A percentile compares a stretch with the other conserved stretches of the same genome.
Evolutionary conservation across 23 tunicate species (phyloP).

Genomic region (Botrylloides violaceus): DNA sequence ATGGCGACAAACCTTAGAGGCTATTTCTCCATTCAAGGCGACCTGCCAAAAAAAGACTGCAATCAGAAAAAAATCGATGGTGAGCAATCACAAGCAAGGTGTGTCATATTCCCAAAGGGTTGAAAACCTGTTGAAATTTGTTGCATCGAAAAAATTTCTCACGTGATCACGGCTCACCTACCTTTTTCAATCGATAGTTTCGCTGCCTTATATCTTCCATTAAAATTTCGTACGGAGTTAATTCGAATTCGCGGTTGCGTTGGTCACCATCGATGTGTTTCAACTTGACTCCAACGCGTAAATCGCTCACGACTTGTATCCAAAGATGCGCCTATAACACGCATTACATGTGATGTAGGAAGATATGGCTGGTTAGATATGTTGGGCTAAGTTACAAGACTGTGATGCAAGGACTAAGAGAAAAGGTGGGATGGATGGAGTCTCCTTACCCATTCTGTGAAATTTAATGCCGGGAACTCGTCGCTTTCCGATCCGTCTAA

Average conservation of each 20-base stretch:
- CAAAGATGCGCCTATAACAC: constrained; percentile 61
- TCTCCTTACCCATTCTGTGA: constrained; percentile 42
- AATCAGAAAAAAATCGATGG: background rate
- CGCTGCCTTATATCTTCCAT: constrained; percentile 73
- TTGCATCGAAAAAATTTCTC: background rate
- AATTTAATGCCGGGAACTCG: constrained; percentile 19
- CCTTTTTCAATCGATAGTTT: constrained; percentile 66
- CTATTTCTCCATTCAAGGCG: constrained; percentile 15
- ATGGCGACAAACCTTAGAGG: constrained; percentile 24
- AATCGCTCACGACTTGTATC: constrained; percentile 49
- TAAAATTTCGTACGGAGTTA: constrained; percentile 78
- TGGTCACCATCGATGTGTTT: constrained; percentile 36
- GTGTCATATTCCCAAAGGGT: no score
- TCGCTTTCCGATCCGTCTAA: background rate
- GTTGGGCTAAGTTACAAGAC: no score
- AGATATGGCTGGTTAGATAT: no score
- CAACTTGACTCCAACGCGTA: constrained; percentile 45
- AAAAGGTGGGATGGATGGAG: no score
- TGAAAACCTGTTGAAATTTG: no score
- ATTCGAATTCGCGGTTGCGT: constrained; percentile 25
- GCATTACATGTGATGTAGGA: no score
- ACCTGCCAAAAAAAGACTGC: constrained; percentile 17
- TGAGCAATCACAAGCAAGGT: background rate
- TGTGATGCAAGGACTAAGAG: no score
- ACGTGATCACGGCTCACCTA: background rate